Conservation (phyloP, 2,113 vertebrate genomes). For the Pomatorhinus ruficollis region DNA sequence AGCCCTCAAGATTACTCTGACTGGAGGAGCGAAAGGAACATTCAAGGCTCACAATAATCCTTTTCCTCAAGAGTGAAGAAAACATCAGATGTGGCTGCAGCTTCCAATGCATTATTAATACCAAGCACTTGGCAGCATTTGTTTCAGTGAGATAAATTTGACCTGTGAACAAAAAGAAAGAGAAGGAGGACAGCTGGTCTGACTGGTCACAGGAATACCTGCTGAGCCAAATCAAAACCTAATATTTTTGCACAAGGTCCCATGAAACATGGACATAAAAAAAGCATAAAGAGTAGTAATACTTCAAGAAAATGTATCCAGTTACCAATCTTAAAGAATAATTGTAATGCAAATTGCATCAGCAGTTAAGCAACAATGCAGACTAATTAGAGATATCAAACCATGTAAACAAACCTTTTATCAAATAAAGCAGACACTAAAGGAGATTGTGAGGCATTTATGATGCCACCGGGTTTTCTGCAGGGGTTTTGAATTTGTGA, state of each 20-base stretch:
- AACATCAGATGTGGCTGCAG: neutral
- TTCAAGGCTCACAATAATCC: neutral
- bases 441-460: neutral
- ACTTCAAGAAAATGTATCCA: conserved; percentile 3
- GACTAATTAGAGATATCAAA: conserved; percentile 49
- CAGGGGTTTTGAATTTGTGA: neutral
- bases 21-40: neutral
- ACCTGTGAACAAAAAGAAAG: neutral
- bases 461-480: neutral
- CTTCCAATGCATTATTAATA: conserved; percentile 11
- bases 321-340: neutral
- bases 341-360: neutral
- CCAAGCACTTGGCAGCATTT: neutral
- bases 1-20: neutral
- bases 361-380: neutral
- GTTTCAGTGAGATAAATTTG: conserved; percentile 16
- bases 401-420: conserved; percentile 36
- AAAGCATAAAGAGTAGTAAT: neutral
- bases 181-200: conserved; percentile 35
- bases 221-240: conserved; percentile 1
- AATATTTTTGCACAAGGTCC: neutral
- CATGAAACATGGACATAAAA: neutral
- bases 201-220: conserved; percentile 17
- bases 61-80: neutral
- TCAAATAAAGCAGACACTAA: neutral